Percentiles rank a stretch among this genome's conserved stretches.
Conservation (phyloP, 2,797 vertebrate species). For the Esox masquinongy region DNA sequence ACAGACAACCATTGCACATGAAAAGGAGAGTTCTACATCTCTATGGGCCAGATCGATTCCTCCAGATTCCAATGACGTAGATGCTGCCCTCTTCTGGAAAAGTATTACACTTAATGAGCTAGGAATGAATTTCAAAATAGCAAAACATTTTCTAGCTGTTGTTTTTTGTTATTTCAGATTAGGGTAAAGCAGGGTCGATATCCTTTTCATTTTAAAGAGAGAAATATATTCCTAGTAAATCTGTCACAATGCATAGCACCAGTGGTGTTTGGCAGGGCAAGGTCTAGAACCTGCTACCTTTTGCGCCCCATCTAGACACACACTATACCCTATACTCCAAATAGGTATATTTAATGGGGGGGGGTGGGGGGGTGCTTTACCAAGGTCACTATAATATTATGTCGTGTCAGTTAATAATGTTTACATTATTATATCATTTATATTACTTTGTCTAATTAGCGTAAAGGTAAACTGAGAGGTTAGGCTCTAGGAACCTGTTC, state of each 20-base stretch:
- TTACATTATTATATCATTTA: neutral
- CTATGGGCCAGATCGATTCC: too few species aligned
- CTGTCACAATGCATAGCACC: neutral
- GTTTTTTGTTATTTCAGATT: too few species aligned
- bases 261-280: too few species aligned
- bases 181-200: neutral
- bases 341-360: too few species aligned
- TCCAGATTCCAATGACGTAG: conserved; percentile 3
- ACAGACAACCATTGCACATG: too few species aligned
- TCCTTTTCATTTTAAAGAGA: neutral
- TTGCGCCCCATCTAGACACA: too few species aligned
- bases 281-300: too few species aligned
- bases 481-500: neutral
- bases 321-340: too few species aligned
- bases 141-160: neutral
- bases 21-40: too few species aligned
- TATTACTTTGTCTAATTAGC: neutral
- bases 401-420: neutral
- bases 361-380: too few species aligned
- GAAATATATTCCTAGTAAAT: neutral
- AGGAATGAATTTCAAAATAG: neutral
- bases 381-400: neutral
- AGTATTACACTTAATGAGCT: neutral
- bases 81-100: conserved; percentile 48
- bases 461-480: neutral